Evolutionary conservation across 2,797 vertebrate species (phyloP).

Genomic region (Silurus lanzhouensis): DNA sequence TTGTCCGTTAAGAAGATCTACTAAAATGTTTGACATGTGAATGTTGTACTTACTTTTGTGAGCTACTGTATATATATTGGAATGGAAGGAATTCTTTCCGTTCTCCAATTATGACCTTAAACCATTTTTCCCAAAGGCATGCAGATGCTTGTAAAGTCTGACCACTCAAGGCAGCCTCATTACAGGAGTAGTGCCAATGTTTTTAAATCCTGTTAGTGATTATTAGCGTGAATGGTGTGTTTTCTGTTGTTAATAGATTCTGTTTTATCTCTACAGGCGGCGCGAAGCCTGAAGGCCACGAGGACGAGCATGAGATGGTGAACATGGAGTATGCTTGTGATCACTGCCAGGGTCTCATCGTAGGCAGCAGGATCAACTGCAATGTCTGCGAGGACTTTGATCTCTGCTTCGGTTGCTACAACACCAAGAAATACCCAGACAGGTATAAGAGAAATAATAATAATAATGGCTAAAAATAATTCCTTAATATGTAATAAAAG

Average conservation of each 20-base stretch:
- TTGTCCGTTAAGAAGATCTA: no score
- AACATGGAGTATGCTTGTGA: constrained; percentile 97
- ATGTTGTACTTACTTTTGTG: no score
- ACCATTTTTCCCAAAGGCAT: not conserved
- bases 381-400: constrained; percentile 96
- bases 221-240: not conserved
- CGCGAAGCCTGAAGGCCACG: constrained; percentile 95
- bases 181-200: not conserved
- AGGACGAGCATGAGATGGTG: constrained; percentile 96
- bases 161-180: not conserved
- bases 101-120: no score
- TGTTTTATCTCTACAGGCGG: constrained; percentile 77
- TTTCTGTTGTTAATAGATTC: not conserved
- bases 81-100: no score
- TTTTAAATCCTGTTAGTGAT: not conserved
- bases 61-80: no score
- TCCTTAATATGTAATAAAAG: no score
- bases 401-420: constrained; percentile 95
- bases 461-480: not conserved
- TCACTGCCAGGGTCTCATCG: constrained; percentile 94
- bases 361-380: constrained; percentile 95
- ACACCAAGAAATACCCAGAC: constrained; percentile 93
- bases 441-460: constrained; percentile 73
- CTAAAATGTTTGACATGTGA: no score
- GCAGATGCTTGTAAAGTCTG: no score